These are phyloP conservation scores for Rynchops niger DNA, from an alignment of 2,113 vertebrate genomes.

Conservation along the genomic window DNA sequence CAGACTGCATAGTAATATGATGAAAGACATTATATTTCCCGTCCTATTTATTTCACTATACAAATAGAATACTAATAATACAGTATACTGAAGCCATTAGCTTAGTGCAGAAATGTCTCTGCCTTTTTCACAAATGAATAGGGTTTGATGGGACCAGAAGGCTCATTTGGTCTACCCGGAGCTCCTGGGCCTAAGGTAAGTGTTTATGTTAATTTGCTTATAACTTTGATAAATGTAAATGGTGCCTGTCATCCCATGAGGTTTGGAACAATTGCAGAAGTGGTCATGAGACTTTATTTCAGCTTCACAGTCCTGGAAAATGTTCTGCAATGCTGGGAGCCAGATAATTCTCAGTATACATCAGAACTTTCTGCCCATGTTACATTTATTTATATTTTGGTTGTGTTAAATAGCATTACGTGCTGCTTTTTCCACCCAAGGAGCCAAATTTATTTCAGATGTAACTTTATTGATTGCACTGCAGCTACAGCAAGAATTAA, in stretches of 20 bases:
- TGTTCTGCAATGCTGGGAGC: background rate
- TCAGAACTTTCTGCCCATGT: background rate
- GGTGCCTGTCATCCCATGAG: background rate
- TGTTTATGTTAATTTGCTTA: background rate
- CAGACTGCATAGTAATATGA: background rate
- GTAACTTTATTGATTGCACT: slow-evolving; percentile 28
- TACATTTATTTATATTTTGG: slow-evolving; percentile 43
- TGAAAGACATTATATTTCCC: background rate
- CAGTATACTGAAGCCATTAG: background rate
- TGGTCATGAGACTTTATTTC: background rate
- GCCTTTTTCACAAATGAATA: slow-evolving; percentile 57
- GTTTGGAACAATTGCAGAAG: background rate
- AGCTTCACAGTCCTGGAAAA: slow-evolving; percentile 6
- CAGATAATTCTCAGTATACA: slow-evolving; percentile 12
- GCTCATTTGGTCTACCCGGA: slow-evolving; percentile 84
- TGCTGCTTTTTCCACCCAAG: slow-evolving; percentile 5
- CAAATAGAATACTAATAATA: background rate
- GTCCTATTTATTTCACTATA: background rate
- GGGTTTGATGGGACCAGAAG: slow-evolving; percentile 85
- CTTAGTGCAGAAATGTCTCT: background rate
- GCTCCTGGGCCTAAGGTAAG: slow-evolving; percentile 84
- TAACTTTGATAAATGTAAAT: background rate
- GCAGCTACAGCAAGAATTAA: background rate
- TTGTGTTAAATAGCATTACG: background rate
- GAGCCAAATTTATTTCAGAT: slow-evolving; percentile 46